Evolutionary conservation across 1,140 invertebrate species (phyloP).

Genomic region (Pachyrhynchus sulphureomaculatus): DNA sequence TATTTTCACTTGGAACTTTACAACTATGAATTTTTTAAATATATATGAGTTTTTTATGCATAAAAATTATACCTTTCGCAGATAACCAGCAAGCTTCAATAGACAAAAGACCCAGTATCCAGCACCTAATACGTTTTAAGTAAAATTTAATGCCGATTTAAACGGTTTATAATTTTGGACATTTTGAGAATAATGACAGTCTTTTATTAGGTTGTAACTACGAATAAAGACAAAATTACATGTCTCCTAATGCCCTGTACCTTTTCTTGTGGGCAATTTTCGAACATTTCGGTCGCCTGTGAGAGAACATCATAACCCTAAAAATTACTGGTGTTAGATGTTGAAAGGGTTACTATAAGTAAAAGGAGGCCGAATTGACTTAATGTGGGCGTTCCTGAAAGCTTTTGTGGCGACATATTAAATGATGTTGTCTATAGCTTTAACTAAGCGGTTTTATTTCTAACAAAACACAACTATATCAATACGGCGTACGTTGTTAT

Average conservation of each 20-base stretch:
- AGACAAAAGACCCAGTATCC: too few relatives aligned
- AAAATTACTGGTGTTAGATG: conserved; percentile 4
- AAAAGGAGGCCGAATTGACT: neutral
- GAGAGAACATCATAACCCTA: neutral
- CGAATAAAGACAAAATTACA: conserved; percentile 22
- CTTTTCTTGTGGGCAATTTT: neutral
- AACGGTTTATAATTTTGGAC: conserved; percentile 23
- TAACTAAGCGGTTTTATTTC: too few relatives aligned
- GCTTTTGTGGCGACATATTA: neutral
- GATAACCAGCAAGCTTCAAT: too few relatives aligned
- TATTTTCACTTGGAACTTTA: too few relatives aligned
- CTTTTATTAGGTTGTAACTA: conserved; percentile 15
- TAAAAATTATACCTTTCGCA: too few relatives aligned
- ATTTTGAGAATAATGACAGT: conserved; percentile 12
- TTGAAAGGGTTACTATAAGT: conserved; percentile 5
- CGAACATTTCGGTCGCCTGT: neutral
- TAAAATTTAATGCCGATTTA: conserved; percentile 21
- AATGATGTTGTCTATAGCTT: too few relatives aligned
- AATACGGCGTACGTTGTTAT: too few relatives aligned
- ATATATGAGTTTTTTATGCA: too few relatives aligned
- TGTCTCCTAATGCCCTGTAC: neutral
- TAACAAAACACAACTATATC: too few relatives aligned
- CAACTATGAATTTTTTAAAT: too few relatives aligned
- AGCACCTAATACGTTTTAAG: neutral
- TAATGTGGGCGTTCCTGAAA: neutral